Evolutionary conservation across 2,888 invertebrate genomes (phyloP).

Genomic region (Drosophila pseudotakahashii): DNA sequence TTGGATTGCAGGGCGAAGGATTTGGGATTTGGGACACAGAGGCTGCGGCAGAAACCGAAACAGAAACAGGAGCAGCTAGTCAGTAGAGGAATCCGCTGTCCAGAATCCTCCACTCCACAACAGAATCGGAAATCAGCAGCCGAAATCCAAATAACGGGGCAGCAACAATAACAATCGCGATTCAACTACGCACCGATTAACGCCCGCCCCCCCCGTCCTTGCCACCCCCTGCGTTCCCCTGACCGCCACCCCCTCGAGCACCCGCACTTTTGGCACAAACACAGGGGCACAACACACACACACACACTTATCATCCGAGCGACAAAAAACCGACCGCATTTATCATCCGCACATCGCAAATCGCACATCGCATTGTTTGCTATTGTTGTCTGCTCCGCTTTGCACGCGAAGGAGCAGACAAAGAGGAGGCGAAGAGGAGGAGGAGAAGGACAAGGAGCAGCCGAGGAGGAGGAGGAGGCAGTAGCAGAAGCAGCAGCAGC

Average conservation of each 20-base stretch:
- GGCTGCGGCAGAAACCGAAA: too few relatives aligned
- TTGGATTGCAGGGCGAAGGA: neutral
- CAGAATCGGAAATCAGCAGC: too few relatives aligned
- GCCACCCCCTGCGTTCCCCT: neutral
- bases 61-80: slow-evolving; percentile 1
- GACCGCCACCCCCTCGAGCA: neutral
- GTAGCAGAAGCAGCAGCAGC: too few relatives aligned
- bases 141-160: slow-evolving; percentile 1
- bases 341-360: slow-evolving; percentile 42
- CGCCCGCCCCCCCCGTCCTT: slow-evolving; percentile 15
- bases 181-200: slow-evolving; percentile 50
- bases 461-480: slow-evolving; percentile 16
- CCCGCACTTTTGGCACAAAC: slow-evolving; percentile 11
- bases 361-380: slow-evolving; percentile 62
- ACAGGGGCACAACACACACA: slow-evolving; percentile 28
- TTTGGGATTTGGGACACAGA: too few relatives aligned
- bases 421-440: slow-evolving; percentile 24
- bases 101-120: neutral
- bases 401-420: slow-evolving; percentile 37
- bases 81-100: neutral
- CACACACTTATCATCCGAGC: slow-evolving; percentile 62
- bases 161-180: slow-evolving; percentile 44
- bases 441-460: slow-evolving; percentile 24
- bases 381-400: slow-evolving; percentile 70
- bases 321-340: slow-evolving; percentile 43